Conservation (phyloP, 2,888 invertebrate species). For the Synergus gifuensis region DNA sequence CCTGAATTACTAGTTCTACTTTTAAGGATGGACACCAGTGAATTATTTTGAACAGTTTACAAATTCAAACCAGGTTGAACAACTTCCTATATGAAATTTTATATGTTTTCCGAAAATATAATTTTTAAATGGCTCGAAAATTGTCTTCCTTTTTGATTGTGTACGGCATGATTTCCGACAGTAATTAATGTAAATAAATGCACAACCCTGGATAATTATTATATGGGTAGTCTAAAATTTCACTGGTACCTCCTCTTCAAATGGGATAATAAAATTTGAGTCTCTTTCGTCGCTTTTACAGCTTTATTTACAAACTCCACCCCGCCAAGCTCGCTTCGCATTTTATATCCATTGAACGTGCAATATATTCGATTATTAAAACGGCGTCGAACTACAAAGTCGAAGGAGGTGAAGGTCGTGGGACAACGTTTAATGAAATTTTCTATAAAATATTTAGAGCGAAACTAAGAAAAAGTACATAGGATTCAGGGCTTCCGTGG, state of each 20-base stretch:
- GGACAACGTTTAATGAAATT: constrained; percentile 54
- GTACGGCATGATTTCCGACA: too few relatives aligned
- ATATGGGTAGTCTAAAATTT: neutral
- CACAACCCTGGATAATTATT: neutral
- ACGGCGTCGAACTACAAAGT: constrained; percentile 55
- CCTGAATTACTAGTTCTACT: neutral
- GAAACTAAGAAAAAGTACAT: constrained; percentile 47
- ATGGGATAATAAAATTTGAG: constrained; percentile 30
- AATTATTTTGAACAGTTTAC: neutral
- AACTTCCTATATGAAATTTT: neutral
- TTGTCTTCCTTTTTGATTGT: neutral
- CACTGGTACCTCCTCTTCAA: neutral
- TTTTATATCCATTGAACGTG: constrained; percentile 57
- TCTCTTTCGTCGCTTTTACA: constrained; percentile 62
- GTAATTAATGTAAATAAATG: neutral
- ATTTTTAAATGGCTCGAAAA: neutral
- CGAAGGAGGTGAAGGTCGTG: constrained; percentile 37
- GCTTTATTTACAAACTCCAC: constrained; percentile 70
- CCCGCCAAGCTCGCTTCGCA: constrained; percentile 59
- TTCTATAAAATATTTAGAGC: constrained; percentile 44
- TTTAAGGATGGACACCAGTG: neutral
- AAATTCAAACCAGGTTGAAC: neutral
- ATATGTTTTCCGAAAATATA: too few relatives aligned
- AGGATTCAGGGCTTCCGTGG: constrained; percentile 31
- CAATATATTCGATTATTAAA: constrained; percentile 55